Evolutionary conservation across 2,888 invertebrate genomes (phyloP).

Genomic region (Eilema caniola): DNA sequence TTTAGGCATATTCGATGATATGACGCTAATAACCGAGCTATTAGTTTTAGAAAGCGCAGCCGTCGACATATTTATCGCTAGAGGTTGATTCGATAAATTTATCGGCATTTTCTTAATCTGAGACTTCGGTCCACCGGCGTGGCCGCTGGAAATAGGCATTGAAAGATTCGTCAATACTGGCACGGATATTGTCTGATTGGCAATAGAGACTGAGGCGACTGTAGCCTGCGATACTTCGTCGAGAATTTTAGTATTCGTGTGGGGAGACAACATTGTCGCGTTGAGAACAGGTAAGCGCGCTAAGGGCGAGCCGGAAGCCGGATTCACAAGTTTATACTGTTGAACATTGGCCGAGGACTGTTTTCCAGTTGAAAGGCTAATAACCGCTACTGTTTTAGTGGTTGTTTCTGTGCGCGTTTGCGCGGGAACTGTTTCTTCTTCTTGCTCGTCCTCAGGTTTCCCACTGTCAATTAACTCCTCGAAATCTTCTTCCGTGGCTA

Average conservation of each 20-base stretch:
- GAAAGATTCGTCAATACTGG: constrained; percentile 80
- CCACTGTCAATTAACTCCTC: constrained; percentile 89
- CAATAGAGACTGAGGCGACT: constrained; percentile 84
- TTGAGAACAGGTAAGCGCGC: constrained; percentile 77
- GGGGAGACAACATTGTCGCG: constrained; percentile 64
- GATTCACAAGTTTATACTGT: constrained; percentile 80
- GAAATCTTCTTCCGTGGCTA: constrained; percentile 89
- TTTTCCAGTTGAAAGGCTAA: constrained; percentile 80
- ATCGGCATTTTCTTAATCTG: constrained; percentile 68
- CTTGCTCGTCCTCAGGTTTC: constrained; percentile 84
- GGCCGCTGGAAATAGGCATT: constrained; percentile 66
- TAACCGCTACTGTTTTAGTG: constrained; percentile 85
- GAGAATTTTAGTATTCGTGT: constrained; percentile 79
- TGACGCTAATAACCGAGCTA: constrained; percentile 82
- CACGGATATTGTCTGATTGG: constrained; percentile 84
- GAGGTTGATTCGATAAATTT: constrained; percentile 69
- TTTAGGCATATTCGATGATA: constrained; percentile 79
- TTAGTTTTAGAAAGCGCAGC: constrained; percentile 75
- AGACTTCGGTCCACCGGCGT: constrained; percentile 56
- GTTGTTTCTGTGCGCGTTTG: constrained; percentile 84
- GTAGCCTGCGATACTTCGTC: constrained; percentile 88
- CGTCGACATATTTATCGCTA: constrained; percentile 74
- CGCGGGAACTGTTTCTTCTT: constrained; percentile 71
- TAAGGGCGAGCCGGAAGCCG: constrained; percentile 60
- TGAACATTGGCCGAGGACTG: constrained; percentile 74